phyloP scores from a whole-genome alignment of 2,113 vertebrate species.

The Lanius ludovicianus region DNA sequence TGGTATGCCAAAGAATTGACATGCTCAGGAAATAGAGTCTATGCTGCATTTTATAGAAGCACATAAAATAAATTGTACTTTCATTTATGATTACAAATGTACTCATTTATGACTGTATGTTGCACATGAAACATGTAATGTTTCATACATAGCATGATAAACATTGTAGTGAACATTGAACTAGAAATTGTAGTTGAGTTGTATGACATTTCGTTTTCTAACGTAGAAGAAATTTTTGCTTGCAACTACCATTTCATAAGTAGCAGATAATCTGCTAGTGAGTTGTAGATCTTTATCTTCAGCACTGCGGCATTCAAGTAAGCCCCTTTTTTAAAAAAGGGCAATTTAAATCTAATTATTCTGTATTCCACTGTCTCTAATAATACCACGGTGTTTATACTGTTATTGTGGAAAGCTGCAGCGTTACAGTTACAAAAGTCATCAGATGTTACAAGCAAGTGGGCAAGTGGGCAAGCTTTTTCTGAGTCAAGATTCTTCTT shows the following conservation, averaged over 20 bases:
- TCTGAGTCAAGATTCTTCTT: neutral
- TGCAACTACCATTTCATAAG: neutral
- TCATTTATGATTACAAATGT: neutral
- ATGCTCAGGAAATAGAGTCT: neutral
- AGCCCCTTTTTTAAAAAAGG: neutral
- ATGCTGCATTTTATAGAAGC: neutral
- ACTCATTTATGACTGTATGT: neutral
- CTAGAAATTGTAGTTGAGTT: neutral
- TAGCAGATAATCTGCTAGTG: neutral
- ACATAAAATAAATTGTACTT: neutral
- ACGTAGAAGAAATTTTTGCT: neutral
- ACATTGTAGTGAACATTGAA: neutral
- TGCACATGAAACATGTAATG: neutral
- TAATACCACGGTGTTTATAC: neutral
- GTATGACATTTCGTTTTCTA: neutral
- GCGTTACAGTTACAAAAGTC: neutral
- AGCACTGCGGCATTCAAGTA: neutral
- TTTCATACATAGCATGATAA: neutral
- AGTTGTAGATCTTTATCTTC: neutral
- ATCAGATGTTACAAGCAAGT: neutral
- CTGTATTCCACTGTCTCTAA: neutral
- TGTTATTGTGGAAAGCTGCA: neutral
- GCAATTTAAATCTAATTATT: constrained; percentile 10
- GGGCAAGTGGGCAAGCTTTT: neutral
- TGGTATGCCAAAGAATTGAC: neutral